phyloP scores from a whole-genome alignment of 2,888 invertebrate genomes.

The Synanthedon vespiformis region DNA sequence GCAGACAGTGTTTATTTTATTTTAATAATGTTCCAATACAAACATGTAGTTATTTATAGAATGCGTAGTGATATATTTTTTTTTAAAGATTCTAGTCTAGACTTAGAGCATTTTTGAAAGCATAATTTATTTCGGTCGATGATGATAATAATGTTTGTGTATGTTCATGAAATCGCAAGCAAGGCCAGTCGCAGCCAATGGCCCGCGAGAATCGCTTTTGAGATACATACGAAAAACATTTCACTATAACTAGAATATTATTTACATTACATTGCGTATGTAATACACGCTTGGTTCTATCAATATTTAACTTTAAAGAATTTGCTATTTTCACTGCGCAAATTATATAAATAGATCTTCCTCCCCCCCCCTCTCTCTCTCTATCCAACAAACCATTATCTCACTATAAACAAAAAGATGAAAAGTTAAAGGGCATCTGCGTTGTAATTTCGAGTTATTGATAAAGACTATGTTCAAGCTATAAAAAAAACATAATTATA shows the following conservation, averaged over 20 bases:
- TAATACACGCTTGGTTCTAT: not conserved
- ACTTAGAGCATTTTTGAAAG: slow-evolving; percentile 10
- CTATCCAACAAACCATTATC: not conserved
- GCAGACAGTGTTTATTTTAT: too few relatives aligned
- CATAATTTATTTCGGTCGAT: slow-evolving; percentile 18
- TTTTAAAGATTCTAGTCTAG: too few relatives aligned
- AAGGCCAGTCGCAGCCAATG: slow-evolving; percentile 11
- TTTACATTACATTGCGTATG: not conserved
- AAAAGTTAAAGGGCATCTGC: not conserved
- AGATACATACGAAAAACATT: not conserved
- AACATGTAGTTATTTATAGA: too few relatives aligned
- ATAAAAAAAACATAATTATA: too few relatives aligned
- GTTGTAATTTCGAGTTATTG: not conserved
- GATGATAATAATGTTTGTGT: slow-evolving; percentile 20
- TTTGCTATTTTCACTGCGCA: not conserved
- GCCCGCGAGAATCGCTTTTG: not conserved
- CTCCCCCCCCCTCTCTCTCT: not conserved
- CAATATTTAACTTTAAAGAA: not conserved
- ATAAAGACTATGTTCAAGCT: not conserved
- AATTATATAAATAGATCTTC: not conserved
- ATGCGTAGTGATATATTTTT: too few relatives aligned
- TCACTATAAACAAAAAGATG: not conserved
- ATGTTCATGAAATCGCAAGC: slow-evolving; percentile 15
- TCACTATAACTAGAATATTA: not conserved
- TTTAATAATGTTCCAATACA: too few relatives aligned